Base-by-base conservation (phyloP, 2,113 vertebrate genomes). In the Sturnus vulgaris region DNA sequence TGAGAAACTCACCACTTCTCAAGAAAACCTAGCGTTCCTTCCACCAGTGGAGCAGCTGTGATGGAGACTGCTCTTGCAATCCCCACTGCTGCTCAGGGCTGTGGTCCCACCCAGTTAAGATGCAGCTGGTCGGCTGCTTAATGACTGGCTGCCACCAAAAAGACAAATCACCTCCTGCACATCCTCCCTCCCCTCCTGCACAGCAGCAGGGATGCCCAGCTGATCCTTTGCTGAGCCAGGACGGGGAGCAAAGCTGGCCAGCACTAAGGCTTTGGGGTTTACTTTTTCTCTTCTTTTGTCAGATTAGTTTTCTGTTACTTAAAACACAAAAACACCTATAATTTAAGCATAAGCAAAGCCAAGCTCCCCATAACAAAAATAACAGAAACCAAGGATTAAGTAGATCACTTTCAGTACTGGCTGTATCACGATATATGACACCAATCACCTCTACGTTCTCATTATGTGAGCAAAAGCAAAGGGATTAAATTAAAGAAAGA, bases 111-210 rank as follows among this genome's bases (percentile, higher is more conserved):
- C 42, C 66, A 30, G 46, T 2, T 0, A 17, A 10, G 64, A 30
- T 10, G 46, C 40, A 65, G 50, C 0, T 5, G 49, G 5, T 31
- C 1, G 0, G 76, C 31, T 64, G 9, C 31, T 61, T 30, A 30
- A 39, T 5, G 57, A 68, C 63, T 14, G 40, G 31, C 53, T 78
- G 63, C 70, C 27, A 33, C 77, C 46, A 46, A 21, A 68, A 27
- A 14, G 12, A 64, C 39, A 35, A 59, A 16, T 25, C 44, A 10
- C 47, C 77, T 52, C 55, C 64, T 28, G 84, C 56, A 69, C 73
- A 84, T 52, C 80, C 87, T 12, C 44, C 46, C 40, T 61, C 50
- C 21, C 37, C 55, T 28, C 70, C 9, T 5, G 5, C 8, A 1
- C 78, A 50, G 53, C 78, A 79, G 55, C 52, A n/a, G 35, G 3